Evolutionary conservation across 2,797 vertebrate genomes (phyloP).

Genomic region (Tragelaphus oryx): DNA sequence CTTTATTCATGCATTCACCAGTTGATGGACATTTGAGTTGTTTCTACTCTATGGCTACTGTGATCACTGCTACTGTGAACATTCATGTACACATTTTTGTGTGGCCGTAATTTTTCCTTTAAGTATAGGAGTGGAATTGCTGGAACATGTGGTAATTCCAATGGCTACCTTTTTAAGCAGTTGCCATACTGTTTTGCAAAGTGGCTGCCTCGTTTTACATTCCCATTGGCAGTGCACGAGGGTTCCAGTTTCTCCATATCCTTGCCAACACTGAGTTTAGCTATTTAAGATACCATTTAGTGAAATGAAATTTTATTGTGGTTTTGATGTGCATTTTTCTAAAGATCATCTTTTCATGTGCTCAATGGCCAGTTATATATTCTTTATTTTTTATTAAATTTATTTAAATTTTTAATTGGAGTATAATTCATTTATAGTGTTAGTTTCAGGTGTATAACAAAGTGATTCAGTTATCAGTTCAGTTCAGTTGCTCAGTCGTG

Average conservation of each 20-base stretch:
- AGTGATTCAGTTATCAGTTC: not conserved
- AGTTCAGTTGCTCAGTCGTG: too few species aligned
- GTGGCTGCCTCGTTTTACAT: not conserved
- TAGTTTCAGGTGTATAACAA: not conserved
- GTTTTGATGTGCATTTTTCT: not conserved
- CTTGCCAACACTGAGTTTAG: not conserved
- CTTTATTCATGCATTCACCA: not conserved
- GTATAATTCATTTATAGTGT: not conserved
- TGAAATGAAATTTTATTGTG: not conserved
- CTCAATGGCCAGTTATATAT: not conserved
- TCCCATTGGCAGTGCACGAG: not conserved
- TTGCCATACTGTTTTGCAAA: not conserved
- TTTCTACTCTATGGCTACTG: too few species aligned
- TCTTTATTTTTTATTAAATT: not conserved
- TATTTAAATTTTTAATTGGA: not conserved
- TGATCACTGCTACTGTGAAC: not conserved
- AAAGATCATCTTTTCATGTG: not conserved
- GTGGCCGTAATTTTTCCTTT: not conserved
- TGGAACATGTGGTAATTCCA: not conserved
- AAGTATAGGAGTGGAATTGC: not conserved
- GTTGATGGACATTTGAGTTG: not conserved
- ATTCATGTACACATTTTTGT: not conserved
- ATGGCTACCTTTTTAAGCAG: not conserved
- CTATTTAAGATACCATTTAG: not conserved
- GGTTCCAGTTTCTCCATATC: not conserved